A percentile compares a stretch with the other conserved stretches of the same genome.
These are phyloP conservation scores for Bujurquina vittata DNA, from an alignment of 2,113 vertebrate genomes.

Conservation along the genomic window DNA sequence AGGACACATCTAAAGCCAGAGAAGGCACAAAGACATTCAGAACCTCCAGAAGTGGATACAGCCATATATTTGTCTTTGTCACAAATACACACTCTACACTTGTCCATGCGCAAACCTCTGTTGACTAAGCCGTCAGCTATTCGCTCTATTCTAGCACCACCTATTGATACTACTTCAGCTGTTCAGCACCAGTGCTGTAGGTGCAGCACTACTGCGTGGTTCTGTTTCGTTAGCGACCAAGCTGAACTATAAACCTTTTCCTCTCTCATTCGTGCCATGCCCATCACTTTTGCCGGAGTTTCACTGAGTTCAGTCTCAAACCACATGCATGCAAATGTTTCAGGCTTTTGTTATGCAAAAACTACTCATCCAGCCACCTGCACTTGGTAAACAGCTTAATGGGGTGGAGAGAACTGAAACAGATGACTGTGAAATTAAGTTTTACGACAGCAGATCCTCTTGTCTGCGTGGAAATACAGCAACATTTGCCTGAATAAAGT, in stretches of 20 bases:
- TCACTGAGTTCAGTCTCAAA: conserved; percentile 14
- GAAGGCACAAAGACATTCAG: neutral
- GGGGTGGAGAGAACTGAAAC: conserved; percentile 37
- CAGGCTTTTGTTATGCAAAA: neutral
- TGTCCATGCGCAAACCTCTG: neutral
- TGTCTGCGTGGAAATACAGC: conserved; percentile 12
- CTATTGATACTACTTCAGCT: conserved; percentile 67
- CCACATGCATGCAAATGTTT: conserved; percentile 28
- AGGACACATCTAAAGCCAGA: neutral
- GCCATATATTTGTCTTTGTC: neutral
- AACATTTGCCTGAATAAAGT: conserved; percentile 45
- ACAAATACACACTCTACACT: neutral
- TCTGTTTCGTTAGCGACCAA: neutral
- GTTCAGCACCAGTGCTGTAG: conserved; percentile 13
- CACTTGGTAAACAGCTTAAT: conserved; percentile 39
- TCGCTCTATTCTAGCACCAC: conserved; percentile 78
- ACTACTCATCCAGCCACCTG: conserved; percentile 34
- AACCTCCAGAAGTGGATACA: conserved; percentile 4
- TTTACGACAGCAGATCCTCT: conserved; percentile 21
- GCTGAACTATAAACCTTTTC: conserved; percentile 8
- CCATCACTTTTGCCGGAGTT: conserved; percentile 10
- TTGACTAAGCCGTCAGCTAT: conserved; percentile 19
- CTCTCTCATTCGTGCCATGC: neutral
- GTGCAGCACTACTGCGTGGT: neutral
- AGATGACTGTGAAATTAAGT: conserved; percentile 52